phyloP scores from a whole-genome alignment of 2,113 vertebrate genomes.

The Camelus bactrianus region DNA sequence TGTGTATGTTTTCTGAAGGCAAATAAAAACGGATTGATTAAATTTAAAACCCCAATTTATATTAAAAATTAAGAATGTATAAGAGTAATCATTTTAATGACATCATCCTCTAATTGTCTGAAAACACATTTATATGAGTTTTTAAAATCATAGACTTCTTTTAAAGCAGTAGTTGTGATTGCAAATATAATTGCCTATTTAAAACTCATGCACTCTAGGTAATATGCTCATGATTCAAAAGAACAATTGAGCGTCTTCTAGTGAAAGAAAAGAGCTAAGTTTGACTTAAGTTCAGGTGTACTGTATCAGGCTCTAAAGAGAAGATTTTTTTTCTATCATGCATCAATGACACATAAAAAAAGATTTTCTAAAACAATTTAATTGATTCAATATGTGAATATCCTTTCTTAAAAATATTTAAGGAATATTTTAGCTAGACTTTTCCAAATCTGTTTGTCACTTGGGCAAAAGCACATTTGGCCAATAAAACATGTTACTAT shows the following conservation, averaged over 20 bases:
- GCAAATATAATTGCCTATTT: neutral
- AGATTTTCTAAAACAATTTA: neutral
- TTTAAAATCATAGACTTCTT: neutral
- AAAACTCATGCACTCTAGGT: neutral
- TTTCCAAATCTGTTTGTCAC: neutral
- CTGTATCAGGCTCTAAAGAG: neutral
- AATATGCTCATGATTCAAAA: neutral
- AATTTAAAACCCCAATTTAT: neutral
- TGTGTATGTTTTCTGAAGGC: slow-evolving; percentile 20
- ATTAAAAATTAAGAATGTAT: neutral
- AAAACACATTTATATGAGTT: slow-evolving; percentile 27
- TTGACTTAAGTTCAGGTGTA: neutral
- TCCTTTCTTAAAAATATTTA: neutral
- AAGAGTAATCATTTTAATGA: neutral
- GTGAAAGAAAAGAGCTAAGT: neutral
- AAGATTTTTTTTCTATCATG: neutral
- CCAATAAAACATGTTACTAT: neutral
- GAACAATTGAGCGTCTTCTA: neutral
- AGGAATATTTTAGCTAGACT: neutral
- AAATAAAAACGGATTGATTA: slow-evolving; percentile 18
- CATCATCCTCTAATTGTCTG: neutral
- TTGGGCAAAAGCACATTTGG: neutral
- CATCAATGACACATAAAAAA: neutral
- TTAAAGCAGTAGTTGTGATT: neutral
- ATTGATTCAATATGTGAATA: neutral